Evolutionary conservation across 2,113 vertebrate genomes (phyloP).

Genomic region (Okapia johnstoni): DNA sequence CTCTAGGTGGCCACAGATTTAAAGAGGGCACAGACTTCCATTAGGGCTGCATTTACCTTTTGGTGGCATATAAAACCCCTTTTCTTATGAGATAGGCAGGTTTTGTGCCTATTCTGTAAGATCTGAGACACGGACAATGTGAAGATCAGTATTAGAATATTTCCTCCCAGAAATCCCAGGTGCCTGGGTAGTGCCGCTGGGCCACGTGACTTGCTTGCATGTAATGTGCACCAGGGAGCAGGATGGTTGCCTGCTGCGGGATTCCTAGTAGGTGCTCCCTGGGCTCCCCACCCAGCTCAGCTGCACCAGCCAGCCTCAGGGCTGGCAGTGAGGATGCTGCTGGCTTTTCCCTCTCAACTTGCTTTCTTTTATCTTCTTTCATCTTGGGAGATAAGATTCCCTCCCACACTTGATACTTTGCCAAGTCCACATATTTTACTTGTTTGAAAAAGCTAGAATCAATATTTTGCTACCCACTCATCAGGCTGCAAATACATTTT

Average conservation of each 20-base stretch:
- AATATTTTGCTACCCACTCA: conserved; percentile 35
- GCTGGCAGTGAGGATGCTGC: background rate
- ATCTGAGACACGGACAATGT: background rate
- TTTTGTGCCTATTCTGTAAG: background rate
- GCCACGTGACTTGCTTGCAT: no score
- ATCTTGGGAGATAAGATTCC: background rate
- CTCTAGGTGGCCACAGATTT: rapidly evolving
- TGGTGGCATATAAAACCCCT: background rate
- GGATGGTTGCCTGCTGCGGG: rapidly evolving
- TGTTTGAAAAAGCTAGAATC: conserved; percentile 50
- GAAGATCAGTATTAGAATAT: background rate
- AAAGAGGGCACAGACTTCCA: background rate
- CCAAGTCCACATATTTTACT: conserved; percentile 20
- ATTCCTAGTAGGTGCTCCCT: background rate
- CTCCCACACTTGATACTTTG: background rate
- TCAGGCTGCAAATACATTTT: conserved; percentile 39
- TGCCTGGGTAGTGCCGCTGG: rapidly evolving
- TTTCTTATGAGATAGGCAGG: background rate
- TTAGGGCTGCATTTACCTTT: background rate
- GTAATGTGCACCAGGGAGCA: background rate
- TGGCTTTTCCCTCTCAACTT: background rate
- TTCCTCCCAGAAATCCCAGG: background rate
- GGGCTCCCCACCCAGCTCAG: background rate
- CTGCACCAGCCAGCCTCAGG: background rate
- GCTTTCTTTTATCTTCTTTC: conserved; percentile 11